Percentiles rank a stretch among this genome's conserved stretches.
These are phyloP conservation scores for Tortrix viridana DNA, from an alignment of 2,888 invertebrate genomes.

Conservation along the genomic window DNA sequence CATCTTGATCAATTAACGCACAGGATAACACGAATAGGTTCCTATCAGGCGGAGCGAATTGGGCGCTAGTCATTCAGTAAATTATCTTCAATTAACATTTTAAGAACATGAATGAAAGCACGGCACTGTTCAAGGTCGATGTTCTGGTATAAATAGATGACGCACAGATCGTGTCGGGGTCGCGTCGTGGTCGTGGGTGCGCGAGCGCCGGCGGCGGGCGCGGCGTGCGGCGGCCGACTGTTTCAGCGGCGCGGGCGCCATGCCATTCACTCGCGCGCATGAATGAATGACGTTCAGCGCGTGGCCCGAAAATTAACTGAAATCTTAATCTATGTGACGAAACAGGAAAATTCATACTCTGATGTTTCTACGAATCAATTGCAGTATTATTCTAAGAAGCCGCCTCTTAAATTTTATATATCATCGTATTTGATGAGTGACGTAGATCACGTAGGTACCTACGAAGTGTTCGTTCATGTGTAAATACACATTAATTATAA, in stretches of 20 bases:
- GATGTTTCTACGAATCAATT: conserved; percentile 7
- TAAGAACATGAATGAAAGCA: conserved; percentile 59
- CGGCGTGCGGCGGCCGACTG: conserved; percentile 73
- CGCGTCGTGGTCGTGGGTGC: conserved; percentile 49
- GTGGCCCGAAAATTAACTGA: conserved; percentile 70
- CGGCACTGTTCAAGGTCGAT: conserved; percentile 64
- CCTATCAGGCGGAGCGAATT: conserved; percentile 44
- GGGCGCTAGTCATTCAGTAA: conserved; percentile 58
- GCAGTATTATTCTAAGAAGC: conserved; percentile 13
- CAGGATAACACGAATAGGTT: conserved; percentile 24
- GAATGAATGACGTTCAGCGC: conserved; percentile 72
- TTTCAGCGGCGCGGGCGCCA: conserved; percentile 52
- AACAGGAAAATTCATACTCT: conserved; percentile 13
- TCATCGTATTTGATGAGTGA: conserved; percentile 17
- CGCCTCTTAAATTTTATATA: background rate
- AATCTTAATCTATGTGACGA: conserved; percentile 48
- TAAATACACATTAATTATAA: too few relatives aligned
- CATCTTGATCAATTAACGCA: conserved; percentile 29
- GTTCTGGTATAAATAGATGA: conserved; percentile 65
- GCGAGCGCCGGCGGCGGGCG: conserved; percentile 60
- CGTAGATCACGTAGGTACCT: background rate
- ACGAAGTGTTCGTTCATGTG: too few relatives aligned
- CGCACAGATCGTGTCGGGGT: conserved; percentile 64
- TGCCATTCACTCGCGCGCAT: conserved; percentile 75
- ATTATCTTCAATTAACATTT: conserved; percentile 62